Evolutionary conservation across 1,140 invertebrate species (phyloP), one percentile per base, ranked within the genome.

Genomic region (Drosophila tani): DNA sequence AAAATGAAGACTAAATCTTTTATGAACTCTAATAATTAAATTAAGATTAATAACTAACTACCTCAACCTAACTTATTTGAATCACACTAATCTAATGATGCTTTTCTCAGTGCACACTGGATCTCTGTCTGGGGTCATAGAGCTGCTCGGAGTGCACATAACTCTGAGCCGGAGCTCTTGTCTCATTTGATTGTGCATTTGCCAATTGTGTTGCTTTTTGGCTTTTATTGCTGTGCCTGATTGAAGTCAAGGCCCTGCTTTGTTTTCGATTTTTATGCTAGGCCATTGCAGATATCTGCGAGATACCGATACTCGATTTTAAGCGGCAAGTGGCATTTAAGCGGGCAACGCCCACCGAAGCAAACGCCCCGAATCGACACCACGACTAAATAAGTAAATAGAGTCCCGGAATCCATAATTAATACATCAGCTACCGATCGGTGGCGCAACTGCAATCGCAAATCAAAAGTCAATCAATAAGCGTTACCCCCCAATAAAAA

Each of bases 171-270:
- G 66, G 62, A 66, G 55, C 81, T 79, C 83, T 83, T 88, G 75
- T 82, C 77, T 63, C 83, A 87, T 88, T 87, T 88, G 73, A 88
- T 88, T 87, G 81, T 83, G 68, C 74, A 70, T 76, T 87, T 82
- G 82, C 84, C 83, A 88, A 84, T 87, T 88, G 81, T 73, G 76
- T 74, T 63, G 76, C 60, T 50, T 51, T 55, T 76, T 84, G 69
- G 56, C 49, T 59, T 67, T 75, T 67, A 64, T 82, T 24, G 41
- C 27, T 49, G 67, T 21, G 62, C 41, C 67, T 53, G 46, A 88
- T 87, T 83, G 83, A 62, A 87, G 83, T 88, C 83, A 87, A 87
- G 83, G 83, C 83, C 53, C 80, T 83, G 83, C 80, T 80, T 86
- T 87, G 80, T 88, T 83, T 70, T 80, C 75, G 63, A 79, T 67